These are phyloP conservation scores for Rhogogaster chlorosoma DNA, from an alignment of 2,888 invertebrate species.

Conservation along the genomic window DNA sequence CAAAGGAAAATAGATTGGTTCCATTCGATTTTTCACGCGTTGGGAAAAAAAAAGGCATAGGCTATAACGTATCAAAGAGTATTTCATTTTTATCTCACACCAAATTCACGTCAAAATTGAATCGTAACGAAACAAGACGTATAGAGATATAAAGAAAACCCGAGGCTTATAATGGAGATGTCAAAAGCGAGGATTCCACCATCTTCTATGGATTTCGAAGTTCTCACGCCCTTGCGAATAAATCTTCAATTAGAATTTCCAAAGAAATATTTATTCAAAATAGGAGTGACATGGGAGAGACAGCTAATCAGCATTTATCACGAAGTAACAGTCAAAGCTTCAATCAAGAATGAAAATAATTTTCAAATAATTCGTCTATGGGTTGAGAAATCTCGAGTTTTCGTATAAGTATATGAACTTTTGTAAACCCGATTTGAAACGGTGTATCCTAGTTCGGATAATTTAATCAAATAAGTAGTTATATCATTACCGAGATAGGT, in stretches of 20 bases:
- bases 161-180: background rate
- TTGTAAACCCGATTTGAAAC: background rate
- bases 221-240: background rate
- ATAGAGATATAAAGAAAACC: background rate
- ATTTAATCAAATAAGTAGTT: background rate
- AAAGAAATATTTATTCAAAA: background rate
- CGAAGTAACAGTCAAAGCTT: background rate
- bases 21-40: conserved; percentile 1
- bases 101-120: background rate
- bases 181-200: background rate
- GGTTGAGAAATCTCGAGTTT: background rate
- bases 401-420: too few relatives aligned
- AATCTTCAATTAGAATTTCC: background rate
- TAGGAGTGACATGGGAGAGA: background rate
- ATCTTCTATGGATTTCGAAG: background rate
- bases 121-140: background rate
- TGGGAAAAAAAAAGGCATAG: background rate
- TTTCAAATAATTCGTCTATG: background rate
- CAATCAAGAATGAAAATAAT: background rate
- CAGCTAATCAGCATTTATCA: too few relatives aligned
- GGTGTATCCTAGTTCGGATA: background rate
- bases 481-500: background rate
- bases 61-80: conserved; percentile 24
- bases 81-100: conserved; percentile 6
- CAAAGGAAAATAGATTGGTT: conserved; percentile 37